Base-by-base conservation (phyloP, 1,140 invertebrate species). In the Matsumurasca onukii region DNA sequence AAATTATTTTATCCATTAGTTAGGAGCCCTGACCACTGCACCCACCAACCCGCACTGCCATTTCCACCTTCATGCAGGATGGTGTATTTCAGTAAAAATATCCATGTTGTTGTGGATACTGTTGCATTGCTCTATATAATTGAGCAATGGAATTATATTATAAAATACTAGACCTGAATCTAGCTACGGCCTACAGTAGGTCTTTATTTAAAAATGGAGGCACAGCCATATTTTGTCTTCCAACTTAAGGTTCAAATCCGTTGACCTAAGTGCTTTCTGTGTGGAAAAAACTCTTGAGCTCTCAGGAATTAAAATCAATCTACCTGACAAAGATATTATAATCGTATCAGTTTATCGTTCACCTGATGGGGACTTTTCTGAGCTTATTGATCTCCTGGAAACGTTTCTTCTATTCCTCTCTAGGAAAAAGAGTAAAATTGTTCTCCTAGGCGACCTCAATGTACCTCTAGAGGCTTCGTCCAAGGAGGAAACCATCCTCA, bases 131-230 rank as follows among this genome's bases (percentile, higher is more conserved):
- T n/a, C n/a, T n/a, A n/a, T n/a, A n/a, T n/a, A n/a, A n/a, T n/a
- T n/a, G n/a, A n/a, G n/a, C n/a, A n/a, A n/a, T n/a, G n/a, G n/a
- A n/a, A n/a, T n/a, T n/a, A n/a, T n/a, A n/a, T n/a, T n/a, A n/a
- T n/a, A n/a, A n/a, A n/a, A n/a, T n/a, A n/a, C n/a, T n/a, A n/a
- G n/a, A n/a, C n/a, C n/a, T n/a, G n/a, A n/a, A n/a, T n/a, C n/a
- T n/a, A n/a, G n/a, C n/a, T n/a, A n/a, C n/a, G n/a, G n/a, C n/a
- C n/a, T n/a, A n/a, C n/a, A n/a, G n/a, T n/a, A n/a, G n/a, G n/a
- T n/a, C n/a, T n/a, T n/a, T n/a, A 45, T 45, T 45, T 45, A 45
- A 45, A 45, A 45, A 45, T 45, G 34, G 34, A 45, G 34, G 34
- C 34, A 45, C 34, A 45, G 34, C 34, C 34, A 45, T 45, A 12